phyloP scores from a whole-genome alignment of 2,888 invertebrate genomes.

The Steinernema carpocapsae region DNA sequence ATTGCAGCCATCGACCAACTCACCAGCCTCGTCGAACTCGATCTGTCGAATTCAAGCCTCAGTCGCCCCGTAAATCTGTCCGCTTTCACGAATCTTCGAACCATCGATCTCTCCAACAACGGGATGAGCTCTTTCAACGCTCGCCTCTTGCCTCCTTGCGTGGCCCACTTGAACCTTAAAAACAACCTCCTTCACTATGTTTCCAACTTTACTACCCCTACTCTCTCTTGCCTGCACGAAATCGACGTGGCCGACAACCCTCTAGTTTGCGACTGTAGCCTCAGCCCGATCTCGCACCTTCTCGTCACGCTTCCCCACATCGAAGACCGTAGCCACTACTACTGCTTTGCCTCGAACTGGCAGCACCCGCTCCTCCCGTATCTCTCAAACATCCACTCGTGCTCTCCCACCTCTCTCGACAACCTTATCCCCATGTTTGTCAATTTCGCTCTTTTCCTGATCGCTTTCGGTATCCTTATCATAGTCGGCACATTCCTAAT shows the following conservation, averaged over 20 bases:
- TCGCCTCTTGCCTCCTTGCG: slow-evolving; percentile 46
- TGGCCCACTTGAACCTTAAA: slow-evolving; percentile 53
- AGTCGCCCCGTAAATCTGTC: slow-evolving; percentile 40
- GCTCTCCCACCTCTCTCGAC: slow-evolving; percentile 44
- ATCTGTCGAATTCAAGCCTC: slow-evolving; percentile 54
- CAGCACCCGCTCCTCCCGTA: slow-evolving; percentile 61
- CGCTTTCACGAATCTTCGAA: slow-evolving; percentile 38
- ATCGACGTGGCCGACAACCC: slow-evolving; percentile 61
- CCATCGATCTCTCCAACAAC: slow-evolving; percentile 42
- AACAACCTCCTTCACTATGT: slow-evolving; percentile 58
- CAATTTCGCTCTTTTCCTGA: slow-evolving; percentile 49
- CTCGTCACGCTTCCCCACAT: slow-evolving; percentile 11
- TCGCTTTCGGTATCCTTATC: slow-evolving; percentile 48
- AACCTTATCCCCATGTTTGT: slow-evolving; percentile 54
- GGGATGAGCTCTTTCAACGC: slow-evolving; percentile 46
- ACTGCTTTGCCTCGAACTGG: slow-evolving; percentile 61
- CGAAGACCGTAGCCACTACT: slow-evolving; percentile 55
- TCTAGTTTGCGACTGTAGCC: slow-evolving; percentile 60
- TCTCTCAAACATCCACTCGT: slow-evolving; percentile 52
- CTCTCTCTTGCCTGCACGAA: slow-evolving; percentile 51
- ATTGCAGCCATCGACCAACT: slow-evolving; percentile 37
- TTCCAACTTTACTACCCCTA: slow-evolving; percentile 50
- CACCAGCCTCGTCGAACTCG: slow-evolving; percentile 50
- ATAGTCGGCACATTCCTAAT: slow-evolving; percentile 37
- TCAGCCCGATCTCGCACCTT: slow-evolving; percentile 49